phyloP scores from a whole-genome alignment of 2,797 vertebrate species.

The Apodemus agrarius region DNA sequence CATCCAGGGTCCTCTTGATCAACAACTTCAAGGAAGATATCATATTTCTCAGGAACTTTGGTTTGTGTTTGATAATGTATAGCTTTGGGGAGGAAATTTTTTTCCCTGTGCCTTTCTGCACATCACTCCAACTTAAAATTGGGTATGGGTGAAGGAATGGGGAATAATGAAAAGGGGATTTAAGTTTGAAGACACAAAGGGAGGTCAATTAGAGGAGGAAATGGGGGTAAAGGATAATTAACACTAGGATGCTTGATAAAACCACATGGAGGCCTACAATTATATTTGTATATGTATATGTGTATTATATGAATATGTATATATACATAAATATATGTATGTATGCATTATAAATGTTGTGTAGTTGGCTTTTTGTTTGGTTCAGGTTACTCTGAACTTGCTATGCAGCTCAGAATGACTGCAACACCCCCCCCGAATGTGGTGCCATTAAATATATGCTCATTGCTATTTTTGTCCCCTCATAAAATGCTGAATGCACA shows the following conservation, averaged over 20 bases:
- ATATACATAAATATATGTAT: neutral
- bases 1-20: too few species aligned
- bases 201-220: neutral
- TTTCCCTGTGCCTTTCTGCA: neutral
- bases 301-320: too few species aligned
- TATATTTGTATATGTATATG: neutral
- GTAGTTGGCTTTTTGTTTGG: neutral
- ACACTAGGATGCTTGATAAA: neutral
- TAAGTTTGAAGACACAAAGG: neutral
- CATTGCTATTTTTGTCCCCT: neutral
- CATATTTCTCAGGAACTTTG: neutral
- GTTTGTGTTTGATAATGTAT: neutral
- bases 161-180: neutral
- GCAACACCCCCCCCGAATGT: neutral
- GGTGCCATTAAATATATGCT: neutral
- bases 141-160: neutral
- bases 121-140: neutral
- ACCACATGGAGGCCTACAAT: neutral
- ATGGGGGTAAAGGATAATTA: neutral
- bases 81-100: neutral
- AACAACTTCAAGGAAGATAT: neutral
- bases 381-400: neutral
- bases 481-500: neutral
- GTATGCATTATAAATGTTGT: neutral
- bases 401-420: neutral